Evolutionary conservation across 2,113 vertebrate genomes (phyloP).

Genomic region (Aegotheles bennettii): DNA sequence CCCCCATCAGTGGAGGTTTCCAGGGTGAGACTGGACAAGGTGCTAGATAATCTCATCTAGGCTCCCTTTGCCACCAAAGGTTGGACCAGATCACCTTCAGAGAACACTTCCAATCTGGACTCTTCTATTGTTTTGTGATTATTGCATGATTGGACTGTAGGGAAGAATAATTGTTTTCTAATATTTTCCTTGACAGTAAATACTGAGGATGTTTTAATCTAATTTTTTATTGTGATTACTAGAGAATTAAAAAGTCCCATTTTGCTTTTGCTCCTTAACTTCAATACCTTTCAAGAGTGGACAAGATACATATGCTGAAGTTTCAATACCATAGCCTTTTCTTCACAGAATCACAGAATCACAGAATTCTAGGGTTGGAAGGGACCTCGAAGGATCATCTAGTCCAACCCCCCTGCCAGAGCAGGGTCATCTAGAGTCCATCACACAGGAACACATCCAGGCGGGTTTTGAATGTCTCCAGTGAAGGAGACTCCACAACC

Average conservation of each 20-base stretch:
- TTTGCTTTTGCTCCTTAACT: neutral
- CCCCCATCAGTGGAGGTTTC: accelerated
- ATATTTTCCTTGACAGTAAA: neutral
- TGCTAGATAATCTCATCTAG: too few species aligned
- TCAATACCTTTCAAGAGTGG: neutral
- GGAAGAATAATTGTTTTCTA: neutral
- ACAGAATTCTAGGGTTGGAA: too few species aligned
- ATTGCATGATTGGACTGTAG: neutral
- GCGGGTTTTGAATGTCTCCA: too few species aligned
- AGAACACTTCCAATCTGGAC: neutral
- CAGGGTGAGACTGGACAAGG: too few species aligned
- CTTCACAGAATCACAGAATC: too few species aligned
- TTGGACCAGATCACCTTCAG: neutral
- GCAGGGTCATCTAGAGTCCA: too few species aligned
- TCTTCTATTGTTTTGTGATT: neutral
- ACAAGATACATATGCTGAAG: neutral
- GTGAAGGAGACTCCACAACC: too few species aligned
- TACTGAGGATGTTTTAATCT: neutral
- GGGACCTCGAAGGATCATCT: too few species aligned
- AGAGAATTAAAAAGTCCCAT: neutral
- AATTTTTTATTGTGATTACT: neutral
- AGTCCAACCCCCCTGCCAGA: too few species aligned
- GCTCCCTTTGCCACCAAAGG: neutral
- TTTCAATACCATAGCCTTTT: neutral
- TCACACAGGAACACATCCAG: too few species aligned